A percentile compares a stretch with the other conserved stretches of the same genome.
phyloP scores from a whole-genome alignment of 2,888 invertebrate genomes.

The Halictus ligatus region DNA sequence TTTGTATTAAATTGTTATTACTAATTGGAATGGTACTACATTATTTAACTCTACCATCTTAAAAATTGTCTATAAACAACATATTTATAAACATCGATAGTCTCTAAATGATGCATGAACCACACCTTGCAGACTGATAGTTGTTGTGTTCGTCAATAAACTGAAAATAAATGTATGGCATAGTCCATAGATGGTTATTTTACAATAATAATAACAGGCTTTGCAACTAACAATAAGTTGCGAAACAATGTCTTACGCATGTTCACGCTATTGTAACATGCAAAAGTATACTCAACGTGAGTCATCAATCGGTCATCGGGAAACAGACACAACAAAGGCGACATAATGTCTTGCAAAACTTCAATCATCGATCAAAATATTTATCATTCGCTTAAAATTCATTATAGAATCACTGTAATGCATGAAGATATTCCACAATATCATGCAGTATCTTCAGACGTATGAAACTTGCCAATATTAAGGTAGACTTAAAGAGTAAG shows the following conservation, averaged over 20 bases:
- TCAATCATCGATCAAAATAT: not conserved
- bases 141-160: too few species aligned
- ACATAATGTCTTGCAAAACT: not conserved
- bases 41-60: too few species aligned
- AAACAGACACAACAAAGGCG: not conserved
- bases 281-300: not conserved
- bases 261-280: not conserved
- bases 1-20: too few species aligned
- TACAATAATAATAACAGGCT: too few species aligned
- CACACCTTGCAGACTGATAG: too few species aligned
- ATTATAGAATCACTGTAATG: not conserved
- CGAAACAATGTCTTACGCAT: not conserved
- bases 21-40: too few species aligned
- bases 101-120: too few species aligned
- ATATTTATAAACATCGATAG: too few species aligned
- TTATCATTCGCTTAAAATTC: not conserved
- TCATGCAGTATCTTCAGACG: too few species aligned
- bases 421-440: not conserved
- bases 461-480: not conserved
- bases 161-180: too few species aligned
- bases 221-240: not conserved
- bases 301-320: not conserved
- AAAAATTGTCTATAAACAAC: too few species aligned
- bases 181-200: too few species aligned
- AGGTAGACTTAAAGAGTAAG: not conserved